phyloP scores from a whole-genome alignment of 2,888 invertebrate genomes.

The Diploptera punctata region DNA sequence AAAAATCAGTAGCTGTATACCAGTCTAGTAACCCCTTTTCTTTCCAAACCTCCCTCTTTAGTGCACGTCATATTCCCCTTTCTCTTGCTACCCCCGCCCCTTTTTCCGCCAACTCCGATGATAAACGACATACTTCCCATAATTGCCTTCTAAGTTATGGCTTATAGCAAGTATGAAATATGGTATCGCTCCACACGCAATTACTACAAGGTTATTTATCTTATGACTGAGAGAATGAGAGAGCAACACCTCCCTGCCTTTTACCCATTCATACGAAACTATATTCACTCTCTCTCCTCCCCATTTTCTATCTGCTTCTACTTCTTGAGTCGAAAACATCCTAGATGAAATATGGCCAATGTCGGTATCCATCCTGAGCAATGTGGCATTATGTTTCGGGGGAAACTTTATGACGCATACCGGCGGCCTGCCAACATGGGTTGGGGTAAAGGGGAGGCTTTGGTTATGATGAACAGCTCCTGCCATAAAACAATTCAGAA shows the following conservation, averaged over 20 bases:
- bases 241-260: conserved; percentile 35
- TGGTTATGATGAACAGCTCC: conserved; percentile 18
- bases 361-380: conserved; percentile 35
- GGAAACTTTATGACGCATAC: conserved; percentile 17
- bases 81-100: conserved; percentile 44
- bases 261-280: conserved; percentile 37
- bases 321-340: not conserved
- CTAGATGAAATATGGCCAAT: conserved; percentile 35
- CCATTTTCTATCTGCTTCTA: not conserved
- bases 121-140: conserved; percentile 66
- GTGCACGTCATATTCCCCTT: conserved; percentile 38
- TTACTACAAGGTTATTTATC: conserved; percentile 64
- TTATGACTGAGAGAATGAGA: conserved; percentile 46
- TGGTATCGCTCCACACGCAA: conserved; percentile 65
- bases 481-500: conserved; percentile 19
- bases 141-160: conserved; percentile 67
- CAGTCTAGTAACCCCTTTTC: conserved; percentile 14
- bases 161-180: conserved; percentile 64
- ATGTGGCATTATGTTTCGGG: conserved; percentile 36
- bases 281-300: conserved; percentile 28
- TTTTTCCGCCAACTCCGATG: conserved; percentile 50
- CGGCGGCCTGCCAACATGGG: conserved; percentile 15
- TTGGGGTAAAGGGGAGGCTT: not conserved
- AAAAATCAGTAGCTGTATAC: conserved; percentile 23
- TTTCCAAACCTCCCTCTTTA: conserved; percentile 1